Percentiles rank a stretch among this genome's conserved stretches.
phyloP scores from a whole-genome alignment of 2,113 vertebrate species.

The Rhombomys opimus region DNA sequence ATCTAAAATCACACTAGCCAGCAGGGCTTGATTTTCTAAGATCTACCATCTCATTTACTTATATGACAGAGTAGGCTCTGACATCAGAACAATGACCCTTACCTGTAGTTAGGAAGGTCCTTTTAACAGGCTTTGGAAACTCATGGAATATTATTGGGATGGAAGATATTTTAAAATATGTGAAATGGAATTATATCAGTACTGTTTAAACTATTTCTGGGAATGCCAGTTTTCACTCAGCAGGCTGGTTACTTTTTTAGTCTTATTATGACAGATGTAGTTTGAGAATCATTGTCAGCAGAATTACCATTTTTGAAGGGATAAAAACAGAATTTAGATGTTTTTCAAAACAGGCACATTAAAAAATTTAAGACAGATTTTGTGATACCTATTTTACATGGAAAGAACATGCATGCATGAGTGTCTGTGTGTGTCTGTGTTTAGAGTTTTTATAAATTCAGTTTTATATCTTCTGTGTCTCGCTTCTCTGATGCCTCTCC shows the following conservation, averaged over 20 bases:
- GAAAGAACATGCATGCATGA: not conserved
- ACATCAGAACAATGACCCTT: not conserved
- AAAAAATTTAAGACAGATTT: not conserved
- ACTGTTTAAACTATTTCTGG: slow-evolving; percentile 83
- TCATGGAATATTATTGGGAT: slow-evolving; percentile 63
- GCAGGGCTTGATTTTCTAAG: not conserved
- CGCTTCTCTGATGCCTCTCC: not conserved
- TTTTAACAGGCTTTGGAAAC: slow-evolving; percentile 46
- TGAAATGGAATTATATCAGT: slow-evolving; percentile 66
- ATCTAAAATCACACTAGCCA: not conserved
- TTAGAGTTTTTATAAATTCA: not conserved
- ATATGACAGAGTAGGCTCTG: not conserved
- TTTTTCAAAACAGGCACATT: slow-evolving; percentile 57
- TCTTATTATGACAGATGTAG: slow-evolving; percentile 84
- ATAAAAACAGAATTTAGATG: slow-evolving; percentile 52
- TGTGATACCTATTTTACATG: not conserved
- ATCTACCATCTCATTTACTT: not conserved
- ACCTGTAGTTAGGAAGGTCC: not conserved
- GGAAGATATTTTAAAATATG: slow-evolving; percentile 72
- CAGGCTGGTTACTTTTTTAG: slow-evolving; percentile 84
- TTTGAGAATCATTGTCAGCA: slow-evolving; percentile 83
- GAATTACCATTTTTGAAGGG: slow-evolving; percentile 69
- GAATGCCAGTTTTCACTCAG: slow-evolving; percentile 83
- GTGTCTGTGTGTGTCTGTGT: not conserved
- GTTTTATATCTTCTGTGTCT: not conserved